Evolutionary conservation across 2,888 invertebrate genomes (phyloP).

Genomic region (Notodonta dromedarius): DNA sequence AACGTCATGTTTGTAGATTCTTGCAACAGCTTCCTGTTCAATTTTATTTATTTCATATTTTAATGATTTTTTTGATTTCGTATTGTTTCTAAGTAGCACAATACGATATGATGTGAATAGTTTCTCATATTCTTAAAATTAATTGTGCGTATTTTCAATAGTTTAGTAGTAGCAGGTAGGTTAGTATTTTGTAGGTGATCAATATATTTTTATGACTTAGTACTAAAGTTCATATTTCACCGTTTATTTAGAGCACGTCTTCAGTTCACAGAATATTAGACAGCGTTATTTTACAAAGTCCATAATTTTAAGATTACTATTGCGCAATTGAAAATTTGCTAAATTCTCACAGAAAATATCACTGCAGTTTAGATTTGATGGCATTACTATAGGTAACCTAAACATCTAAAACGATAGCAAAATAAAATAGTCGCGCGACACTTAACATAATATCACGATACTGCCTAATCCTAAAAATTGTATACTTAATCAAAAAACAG

Average conservation of each 20-base stretch:
- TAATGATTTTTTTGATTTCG: constrained; percentile 19
- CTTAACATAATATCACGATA: constrained; percentile 74
- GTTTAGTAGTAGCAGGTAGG: neutral
- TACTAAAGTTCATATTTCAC: constrained; percentile 13
- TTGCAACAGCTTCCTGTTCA: constrained; percentile 11
- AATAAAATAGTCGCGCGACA: constrained; percentile 67
- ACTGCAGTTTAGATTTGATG: constrained; percentile 51
- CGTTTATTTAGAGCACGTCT: constrained; percentile 13
- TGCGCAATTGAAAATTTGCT: constrained; percentile 31
- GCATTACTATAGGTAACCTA: constrained; percentile 58
- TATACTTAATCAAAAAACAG: constrained; percentile 75
- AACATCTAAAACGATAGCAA: constrained; percentile 62
- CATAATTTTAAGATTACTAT: constrained; percentile 29
- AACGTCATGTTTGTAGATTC: constrained; percentile 58
- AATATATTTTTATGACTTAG: constrained; percentile 40
- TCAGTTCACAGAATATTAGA: constrained; percentile 20
- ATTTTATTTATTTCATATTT: constrained; percentile 15
- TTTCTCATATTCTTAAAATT: constrained; percentile 16
- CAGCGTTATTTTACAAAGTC: constrained; percentile 26
- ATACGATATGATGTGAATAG: constrained; percentile 29
- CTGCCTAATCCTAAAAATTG: constrained; percentile 74
- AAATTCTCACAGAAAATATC: constrained; percentile 48
- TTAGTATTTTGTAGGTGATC: constrained; percentile 38
- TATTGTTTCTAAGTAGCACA: constrained; percentile 25
- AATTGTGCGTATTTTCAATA: neutral